Evolutionary conservation across 2,888 invertebrate species (phyloP).

Genomic region (Eurytoma californica): DNA sequence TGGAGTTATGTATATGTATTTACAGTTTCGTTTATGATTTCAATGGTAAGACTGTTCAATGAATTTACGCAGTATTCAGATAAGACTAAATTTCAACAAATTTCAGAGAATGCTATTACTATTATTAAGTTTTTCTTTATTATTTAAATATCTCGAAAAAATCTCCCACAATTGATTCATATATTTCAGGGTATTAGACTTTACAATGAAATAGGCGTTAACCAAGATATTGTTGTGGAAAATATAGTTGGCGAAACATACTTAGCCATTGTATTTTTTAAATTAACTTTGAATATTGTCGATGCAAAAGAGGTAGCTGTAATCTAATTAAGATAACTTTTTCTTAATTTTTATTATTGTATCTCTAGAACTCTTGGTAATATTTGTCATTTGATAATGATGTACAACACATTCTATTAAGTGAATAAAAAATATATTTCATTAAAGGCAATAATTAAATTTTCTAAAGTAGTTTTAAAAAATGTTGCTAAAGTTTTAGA

Average conservation of each 20-base stretch:
- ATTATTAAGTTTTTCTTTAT: too few species aligned
- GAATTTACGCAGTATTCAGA: neutral
- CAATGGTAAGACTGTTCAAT: constrained; percentile 13
- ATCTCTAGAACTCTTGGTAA: neutral
- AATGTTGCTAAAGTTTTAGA: too few species aligned
- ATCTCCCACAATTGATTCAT: neutral
- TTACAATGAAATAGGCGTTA: constrained; percentile 29
- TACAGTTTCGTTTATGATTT: constrained; percentile 28
- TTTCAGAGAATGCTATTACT: neutral
- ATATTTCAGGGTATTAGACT: constrained; percentile 32
- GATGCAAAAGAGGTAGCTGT: constrained; percentile 9
- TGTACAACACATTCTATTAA: too few species aligned
- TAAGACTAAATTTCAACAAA: neutral
- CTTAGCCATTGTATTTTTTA: constrained; percentile 5
- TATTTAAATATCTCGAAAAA: too few species aligned
- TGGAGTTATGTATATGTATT: constrained; percentile 29
- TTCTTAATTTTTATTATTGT: too few species aligned
- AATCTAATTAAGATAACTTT: neutral
- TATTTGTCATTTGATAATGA: neutral
- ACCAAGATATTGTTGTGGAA: constrained; percentile 37
- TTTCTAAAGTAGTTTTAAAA: too few species aligned
- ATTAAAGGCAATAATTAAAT: too few species aligned
- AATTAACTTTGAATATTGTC: constrained; percentile 27
- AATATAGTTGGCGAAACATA: constrained; percentile 43
- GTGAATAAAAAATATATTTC: too few species aligned